Conservation (phyloP, 2,888 invertebrate species). For the Andricus quercusramuli region DNA sequence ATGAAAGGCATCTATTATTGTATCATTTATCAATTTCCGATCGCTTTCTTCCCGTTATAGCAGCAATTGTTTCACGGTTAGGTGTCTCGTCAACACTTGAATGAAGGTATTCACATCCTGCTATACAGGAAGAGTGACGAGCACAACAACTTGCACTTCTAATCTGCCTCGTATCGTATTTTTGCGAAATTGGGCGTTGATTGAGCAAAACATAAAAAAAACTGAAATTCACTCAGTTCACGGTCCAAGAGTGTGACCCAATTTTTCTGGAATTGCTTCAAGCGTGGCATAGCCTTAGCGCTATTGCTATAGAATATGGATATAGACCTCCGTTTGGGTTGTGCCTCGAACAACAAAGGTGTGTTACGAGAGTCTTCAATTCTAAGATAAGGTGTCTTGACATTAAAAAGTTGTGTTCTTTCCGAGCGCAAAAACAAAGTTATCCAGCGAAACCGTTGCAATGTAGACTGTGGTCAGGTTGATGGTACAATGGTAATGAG, state of each 20-base stretch:
- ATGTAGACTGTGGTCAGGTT: slow-evolving; percentile 37
- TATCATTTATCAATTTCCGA: background rate
- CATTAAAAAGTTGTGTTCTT: slow-evolving; percentile 61
- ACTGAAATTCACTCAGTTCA: slow-evolving; percentile 47
- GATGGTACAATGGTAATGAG: slow-evolving; percentile 34
- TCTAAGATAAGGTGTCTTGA: slow-evolving; percentile 59
- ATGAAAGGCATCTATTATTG: background rate
- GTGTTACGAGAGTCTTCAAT: slow-evolving; percentile 46
- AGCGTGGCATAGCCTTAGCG: slow-evolving; percentile 47
- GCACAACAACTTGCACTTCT: background rate
- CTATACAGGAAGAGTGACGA: background rate
- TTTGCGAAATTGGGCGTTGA: slow-evolving; percentile 12
- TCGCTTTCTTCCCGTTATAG: background rate
- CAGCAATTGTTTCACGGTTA: background rate
- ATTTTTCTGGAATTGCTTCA: slow-evolving; percentile 49
- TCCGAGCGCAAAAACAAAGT: slow-evolving; percentile 53
- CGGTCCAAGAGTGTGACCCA: slow-evolving; percentile 52
- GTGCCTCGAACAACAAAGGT: slow-evolving; percentile 52
- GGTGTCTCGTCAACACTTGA: background rate
- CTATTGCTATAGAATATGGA: slow-evolving; percentile 4
- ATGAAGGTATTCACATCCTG: background rate
- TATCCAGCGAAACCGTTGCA: slow-evolving; percentile 47
- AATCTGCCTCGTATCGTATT: background rate
- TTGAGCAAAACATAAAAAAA: slow-evolving; percentile 33
- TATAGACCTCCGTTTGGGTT: slow-evolving; percentile 45